Evolutionary conservation across 2,888 invertebrate genomes (phyloP).

Genomic region (Sericinus montela): DNA sequence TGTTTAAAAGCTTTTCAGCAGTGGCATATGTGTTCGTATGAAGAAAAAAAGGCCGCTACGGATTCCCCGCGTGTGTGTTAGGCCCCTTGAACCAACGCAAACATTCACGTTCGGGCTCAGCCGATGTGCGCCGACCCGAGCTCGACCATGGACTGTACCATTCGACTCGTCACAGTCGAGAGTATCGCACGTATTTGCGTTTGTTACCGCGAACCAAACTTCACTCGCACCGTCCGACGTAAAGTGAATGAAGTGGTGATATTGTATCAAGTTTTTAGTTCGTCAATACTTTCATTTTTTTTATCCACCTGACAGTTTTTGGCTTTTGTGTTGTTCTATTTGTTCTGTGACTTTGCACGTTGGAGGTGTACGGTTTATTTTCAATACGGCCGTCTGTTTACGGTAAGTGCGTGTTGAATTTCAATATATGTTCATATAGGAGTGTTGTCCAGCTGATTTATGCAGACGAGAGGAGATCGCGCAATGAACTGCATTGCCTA

Average conservation of each 20-base stretch:
- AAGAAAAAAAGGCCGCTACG: too few relatives aligned
- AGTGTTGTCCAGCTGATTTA: slow-evolving; percentile 62
- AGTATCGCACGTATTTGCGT: slow-evolving; percentile 48
- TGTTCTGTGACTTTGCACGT: slow-evolving; percentile 62
- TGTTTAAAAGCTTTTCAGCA: too few relatives aligned
- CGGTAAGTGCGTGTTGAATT: slow-evolving; percentile 69
- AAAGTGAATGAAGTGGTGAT: slow-evolving; percentile 64
- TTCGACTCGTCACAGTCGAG: slow-evolving; percentile 58
- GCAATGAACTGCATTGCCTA: slow-evolving; percentile 54
- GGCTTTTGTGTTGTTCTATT: slow-evolving; percentile 63
- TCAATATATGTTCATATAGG: slow-evolving; percentile 56
- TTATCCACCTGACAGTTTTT: slow-evolving; percentile 52
- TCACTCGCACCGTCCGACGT: slow-evolving; percentile 52
- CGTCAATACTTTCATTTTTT: slow-evolving; percentile 46
- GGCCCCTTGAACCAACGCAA: slow-evolving; percentile 6
- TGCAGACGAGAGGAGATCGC: slow-evolving; percentile 54
- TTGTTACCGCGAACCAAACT: slow-evolving; percentile 44
- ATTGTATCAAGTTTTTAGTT: slow-evolving; percentile 44
- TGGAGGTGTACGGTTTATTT: slow-evolving; percentile 69
- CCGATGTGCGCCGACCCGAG: slow-evolving; percentile 2
- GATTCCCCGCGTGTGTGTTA: too few relatives aligned
- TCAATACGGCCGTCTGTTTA: slow-evolving; percentile 63
- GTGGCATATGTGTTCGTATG: too few relatives aligned
- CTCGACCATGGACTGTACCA: slow-evolving; percentile 29
- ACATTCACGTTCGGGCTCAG: slow-evolving; percentile 10